phyloP scores from a whole-genome alignment of 2,888 invertebrate species.

The Scaptomyza polygonia region DNA sequence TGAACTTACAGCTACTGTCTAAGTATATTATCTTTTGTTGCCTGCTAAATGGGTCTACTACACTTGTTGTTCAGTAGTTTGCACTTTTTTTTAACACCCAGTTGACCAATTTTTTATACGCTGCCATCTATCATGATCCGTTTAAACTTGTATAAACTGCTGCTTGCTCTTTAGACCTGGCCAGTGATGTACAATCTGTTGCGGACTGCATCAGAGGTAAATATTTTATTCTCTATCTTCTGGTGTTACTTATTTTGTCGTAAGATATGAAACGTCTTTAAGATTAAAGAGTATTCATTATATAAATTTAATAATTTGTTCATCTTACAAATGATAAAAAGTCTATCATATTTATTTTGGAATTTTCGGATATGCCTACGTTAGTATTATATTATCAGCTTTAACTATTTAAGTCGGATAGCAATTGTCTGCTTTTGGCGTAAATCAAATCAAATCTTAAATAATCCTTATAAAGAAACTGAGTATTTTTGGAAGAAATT shows the following conservation, averaged over 20 bases:
- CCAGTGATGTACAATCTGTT: slow-evolving; percentile 4
- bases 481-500: not conserved
- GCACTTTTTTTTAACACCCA: slow-evolving; percentile 44
- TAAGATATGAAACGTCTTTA: no score
- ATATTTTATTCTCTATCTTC: no score
- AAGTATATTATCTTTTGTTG: slow-evolving; percentile 37
- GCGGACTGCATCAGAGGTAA: not conserved
- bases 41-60: slow-evolving; percentile 52
- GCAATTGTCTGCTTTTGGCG: no score
- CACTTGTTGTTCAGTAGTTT: slow-evolving; percentile 67
- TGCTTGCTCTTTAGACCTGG: slow-evolving; percentile 7
- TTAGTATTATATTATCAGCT: no score
- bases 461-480: not conserved
- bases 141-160: slow-evolving; percentile 34
- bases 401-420: no score
- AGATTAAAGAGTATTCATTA: no score
- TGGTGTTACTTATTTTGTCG: no score
- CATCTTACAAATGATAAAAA: no score
- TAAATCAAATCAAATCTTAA: not conserved
- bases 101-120: slow-evolving; percentile 60
- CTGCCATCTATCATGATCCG: slow-evolving; percentile 69
- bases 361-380: no score
- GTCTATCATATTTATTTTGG: no score
- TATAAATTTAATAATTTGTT: no score
- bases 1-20: slow-evolving; percentile 56